Conservation (phyloP, 2,113 vertebrate species). For the Tragelaphus scriptus region DNA sequence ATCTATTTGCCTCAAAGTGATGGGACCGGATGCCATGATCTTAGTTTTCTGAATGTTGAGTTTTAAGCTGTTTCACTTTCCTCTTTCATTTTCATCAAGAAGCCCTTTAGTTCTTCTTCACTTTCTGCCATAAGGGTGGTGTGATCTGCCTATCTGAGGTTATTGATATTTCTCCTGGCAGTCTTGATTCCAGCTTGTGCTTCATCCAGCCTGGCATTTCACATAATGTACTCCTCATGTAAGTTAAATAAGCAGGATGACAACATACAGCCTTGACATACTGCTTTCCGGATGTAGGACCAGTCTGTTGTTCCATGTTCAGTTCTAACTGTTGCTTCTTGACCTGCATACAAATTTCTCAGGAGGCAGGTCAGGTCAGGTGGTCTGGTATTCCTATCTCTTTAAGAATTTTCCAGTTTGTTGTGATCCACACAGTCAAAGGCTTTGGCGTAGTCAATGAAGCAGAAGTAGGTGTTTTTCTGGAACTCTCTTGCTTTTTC, state of each 20-base stretch:
- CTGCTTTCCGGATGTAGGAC: not conserved
- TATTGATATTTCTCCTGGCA: not conserved
- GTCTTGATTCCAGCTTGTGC: not conserved
- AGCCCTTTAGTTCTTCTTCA: not conserved
- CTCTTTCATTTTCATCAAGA: not conserved
- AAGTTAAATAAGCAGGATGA: not conserved
- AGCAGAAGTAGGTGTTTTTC: not conserved
- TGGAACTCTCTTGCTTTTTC: not conserved
- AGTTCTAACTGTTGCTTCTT: not conserved
- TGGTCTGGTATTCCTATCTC: not conserved
- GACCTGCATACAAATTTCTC: not conserved
- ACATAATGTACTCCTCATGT: not conserved
- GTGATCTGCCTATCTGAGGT: not conserved
- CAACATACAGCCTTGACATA: not conserved
- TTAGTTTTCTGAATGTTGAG: not conserved
- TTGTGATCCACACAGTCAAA: not conserved
- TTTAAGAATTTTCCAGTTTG: not conserved
- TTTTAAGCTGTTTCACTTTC: not conserved
- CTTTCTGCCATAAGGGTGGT: not conserved
- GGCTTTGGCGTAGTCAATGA: not conserved
- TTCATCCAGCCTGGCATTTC: fast-evolving
- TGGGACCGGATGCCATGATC: fast-evolving
- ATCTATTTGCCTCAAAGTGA: not conserved
- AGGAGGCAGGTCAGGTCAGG: not conserved
- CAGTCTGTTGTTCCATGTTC: not conserved